phyloP scores from a whole-genome alignment of 1,140 invertebrate species.

The Bombus affinis region DNA sequence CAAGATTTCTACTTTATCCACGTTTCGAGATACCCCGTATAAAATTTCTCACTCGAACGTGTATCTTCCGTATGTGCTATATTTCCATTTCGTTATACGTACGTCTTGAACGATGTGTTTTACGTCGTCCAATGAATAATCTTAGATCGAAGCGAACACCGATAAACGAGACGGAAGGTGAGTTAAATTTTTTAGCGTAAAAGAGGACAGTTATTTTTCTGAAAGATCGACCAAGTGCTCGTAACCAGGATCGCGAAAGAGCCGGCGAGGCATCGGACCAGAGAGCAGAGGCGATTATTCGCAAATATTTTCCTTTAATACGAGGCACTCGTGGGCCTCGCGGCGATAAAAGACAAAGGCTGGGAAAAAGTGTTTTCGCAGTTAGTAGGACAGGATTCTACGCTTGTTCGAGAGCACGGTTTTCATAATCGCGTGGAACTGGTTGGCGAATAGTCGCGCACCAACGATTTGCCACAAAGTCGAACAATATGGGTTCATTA shows the following conservation, averaged over 20 bases:
- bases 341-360: not conserved
- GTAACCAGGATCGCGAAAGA: not conserved
- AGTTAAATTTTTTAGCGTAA: not conserved
- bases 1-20: not conserved
- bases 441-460: not conserved
- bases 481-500: slow-evolving; percentile 35
- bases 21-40: not conserved
- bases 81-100: not conserved
- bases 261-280: not conserved
- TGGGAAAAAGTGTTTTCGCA: not conserved
- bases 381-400: not conserved
- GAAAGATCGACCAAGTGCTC: not conserved
- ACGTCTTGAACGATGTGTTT: not conserved
- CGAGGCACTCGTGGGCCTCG: not conserved
- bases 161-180: not conserved
- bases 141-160: not conserved
- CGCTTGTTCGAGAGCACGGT: not conserved
- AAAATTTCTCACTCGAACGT: not conserved
- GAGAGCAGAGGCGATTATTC: not conserved
- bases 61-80: not conserved
- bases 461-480: slow-evolving; percentile 23
- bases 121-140: not conserved
- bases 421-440: slow-evolving; percentile 29
- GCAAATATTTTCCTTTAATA: slow-evolving; percentile 48
- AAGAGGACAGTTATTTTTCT: not conserved